phyloP scores from a whole-genome alignment of 2,113 vertebrate species.

The Meriones unguiculatus region DNA sequence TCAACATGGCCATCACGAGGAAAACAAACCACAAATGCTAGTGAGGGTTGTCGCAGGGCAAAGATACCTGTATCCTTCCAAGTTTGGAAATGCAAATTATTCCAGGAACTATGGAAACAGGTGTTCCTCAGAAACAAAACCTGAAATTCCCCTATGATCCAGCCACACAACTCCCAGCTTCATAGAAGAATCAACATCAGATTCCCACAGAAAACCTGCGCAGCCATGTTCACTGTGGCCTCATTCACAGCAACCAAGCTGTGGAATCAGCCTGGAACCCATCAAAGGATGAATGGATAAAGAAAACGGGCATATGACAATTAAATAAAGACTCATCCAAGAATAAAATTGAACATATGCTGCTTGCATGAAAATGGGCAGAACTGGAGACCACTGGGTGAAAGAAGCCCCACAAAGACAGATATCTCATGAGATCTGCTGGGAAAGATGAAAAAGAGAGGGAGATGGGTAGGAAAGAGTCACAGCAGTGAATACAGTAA shows the following conservation, averaged over 20 bases:
- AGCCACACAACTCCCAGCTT: not conserved
- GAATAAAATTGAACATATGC: not conserved
- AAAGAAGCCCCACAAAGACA: not conserved
- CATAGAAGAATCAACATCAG: not conserved
- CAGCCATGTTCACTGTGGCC: not conserved
- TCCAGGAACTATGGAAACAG: not conserved
- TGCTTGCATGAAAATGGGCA: not conserved
- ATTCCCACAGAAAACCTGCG: not conserved
- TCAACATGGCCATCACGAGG: not conserved
- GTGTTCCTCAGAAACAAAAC: not conserved
- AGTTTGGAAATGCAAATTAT: not conserved
- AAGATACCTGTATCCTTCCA: no score
- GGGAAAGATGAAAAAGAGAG: not conserved
- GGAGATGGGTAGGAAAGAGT: not conserved
- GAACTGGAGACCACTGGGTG: not conserved
- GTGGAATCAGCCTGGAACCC: not conserved
- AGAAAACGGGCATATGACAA: not conserved
- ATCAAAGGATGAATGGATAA: not conserved
- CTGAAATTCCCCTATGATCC: not conserved
- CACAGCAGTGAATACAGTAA: not conserved
- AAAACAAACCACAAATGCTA: not conserved
- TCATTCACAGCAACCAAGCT: not conserved
- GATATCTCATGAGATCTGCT: not conserved
- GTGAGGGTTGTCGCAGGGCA: not conserved
- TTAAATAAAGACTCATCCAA: not conserved